phyloP scores from a whole-genome alignment of 2,797 vertebrate species.

The Xenops minutus region DNA sequence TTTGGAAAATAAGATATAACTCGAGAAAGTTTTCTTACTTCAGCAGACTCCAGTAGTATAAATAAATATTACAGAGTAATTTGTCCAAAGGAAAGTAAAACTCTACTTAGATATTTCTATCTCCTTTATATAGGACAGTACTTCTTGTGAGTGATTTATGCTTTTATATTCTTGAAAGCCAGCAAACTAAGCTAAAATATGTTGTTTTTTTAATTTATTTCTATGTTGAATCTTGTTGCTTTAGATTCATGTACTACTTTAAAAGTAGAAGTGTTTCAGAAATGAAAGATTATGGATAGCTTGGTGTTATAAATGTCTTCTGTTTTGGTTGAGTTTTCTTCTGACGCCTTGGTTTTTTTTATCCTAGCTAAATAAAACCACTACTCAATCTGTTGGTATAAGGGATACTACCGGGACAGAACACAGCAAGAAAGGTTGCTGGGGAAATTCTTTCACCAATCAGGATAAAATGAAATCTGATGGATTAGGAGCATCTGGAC shows the following conservation, averaged over 20 bases:
- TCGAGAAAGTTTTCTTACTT: neutral
- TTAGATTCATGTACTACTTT: neutral
- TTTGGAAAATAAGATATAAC: neutral
- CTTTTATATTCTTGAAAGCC: neutral
- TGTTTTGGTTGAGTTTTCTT: neutral
- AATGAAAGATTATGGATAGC: neutral
- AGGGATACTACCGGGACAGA: slow-evolving; percentile 73
- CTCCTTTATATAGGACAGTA: neutral
- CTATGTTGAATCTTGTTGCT: neutral
- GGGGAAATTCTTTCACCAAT: slow-evolving; percentile 60
- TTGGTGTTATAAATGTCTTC: neutral
- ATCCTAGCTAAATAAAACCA: slow-evolving; percentile 82
- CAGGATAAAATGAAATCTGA: slow-evolving; percentile 95
- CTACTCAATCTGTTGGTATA: slow-evolving; percentile 74
- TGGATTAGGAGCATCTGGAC: slow-evolving; percentile 84
- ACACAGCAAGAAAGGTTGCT: slow-evolving; percentile 64
- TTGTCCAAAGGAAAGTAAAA: neutral
- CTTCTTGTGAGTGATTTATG: neutral
- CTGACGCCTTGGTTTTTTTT: neutral
- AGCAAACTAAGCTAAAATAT: neutral
- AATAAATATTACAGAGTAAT: neutral
- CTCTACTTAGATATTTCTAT: neutral
- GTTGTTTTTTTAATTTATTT: neutral
- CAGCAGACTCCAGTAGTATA: neutral
- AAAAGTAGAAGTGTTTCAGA: neutral